Evolutionary conservation across 2,797 vertebrate genomes (phyloP).

Genomic region (Hybognathus amarus): DNA sequence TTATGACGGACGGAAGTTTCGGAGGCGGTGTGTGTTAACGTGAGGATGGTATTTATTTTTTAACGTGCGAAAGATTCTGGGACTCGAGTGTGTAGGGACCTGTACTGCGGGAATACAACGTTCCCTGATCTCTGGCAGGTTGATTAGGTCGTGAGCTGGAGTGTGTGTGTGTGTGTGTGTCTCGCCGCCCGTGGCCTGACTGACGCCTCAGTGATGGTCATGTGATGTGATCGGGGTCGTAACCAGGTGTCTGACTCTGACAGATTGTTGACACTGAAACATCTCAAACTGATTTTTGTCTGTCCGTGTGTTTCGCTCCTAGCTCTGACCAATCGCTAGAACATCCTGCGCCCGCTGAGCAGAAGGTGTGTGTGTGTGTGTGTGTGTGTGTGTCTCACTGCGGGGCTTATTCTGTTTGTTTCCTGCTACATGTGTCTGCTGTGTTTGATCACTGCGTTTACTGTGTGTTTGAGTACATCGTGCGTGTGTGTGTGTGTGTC

Average conservation of each 20-base stretch:
- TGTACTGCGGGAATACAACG: too few species aligned
- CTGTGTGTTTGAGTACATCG: constrained; percentile 51
- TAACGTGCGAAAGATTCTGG: too few species aligned
- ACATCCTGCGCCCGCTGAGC: constrained; percentile 45
- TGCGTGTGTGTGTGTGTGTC: constrained; percentile 76
- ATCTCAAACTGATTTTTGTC: constrained; percentile 53
- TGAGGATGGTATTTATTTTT: too few species aligned
- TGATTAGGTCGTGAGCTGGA: background rate
- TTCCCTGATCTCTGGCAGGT: background rate
- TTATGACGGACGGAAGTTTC: too few species aligned
- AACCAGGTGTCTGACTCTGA: constrained; percentile 44
- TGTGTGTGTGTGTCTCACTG: constrained; percentile 37
- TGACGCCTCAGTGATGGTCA: background rate
- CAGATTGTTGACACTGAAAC: constrained; percentile 38
- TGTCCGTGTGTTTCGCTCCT: constrained; percentile 44
- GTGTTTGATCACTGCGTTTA: constrained; percentile 21
- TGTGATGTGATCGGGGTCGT: constrained; percentile 31
- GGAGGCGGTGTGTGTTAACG: too few species aligned
- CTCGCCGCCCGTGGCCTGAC: background rate
- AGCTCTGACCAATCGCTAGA: constrained; percentile 51
- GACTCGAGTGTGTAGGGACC: too few species aligned
- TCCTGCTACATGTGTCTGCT: constrained; percentile 22
- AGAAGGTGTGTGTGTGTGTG: constrained; percentile 41
- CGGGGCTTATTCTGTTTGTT: constrained; percentile 27
- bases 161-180: background rate